These are phyloP conservation scores for Engystomops pustulosus DNA, from an alignment of 2,113 vertebrate genomes.

Conservation along the genomic window DNA sequence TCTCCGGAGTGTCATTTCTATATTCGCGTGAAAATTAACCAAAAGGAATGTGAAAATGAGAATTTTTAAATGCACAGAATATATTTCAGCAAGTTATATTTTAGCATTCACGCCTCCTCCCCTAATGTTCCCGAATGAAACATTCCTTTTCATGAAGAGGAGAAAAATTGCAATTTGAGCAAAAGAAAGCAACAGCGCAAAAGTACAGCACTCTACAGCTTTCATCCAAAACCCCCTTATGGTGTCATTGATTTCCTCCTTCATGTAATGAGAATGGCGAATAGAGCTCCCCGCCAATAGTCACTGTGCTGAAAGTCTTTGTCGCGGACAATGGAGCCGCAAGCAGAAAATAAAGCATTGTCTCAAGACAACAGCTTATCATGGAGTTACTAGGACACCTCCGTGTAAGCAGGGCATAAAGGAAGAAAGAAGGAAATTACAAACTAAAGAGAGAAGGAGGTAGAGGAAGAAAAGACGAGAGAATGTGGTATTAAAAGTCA, in stretches of 20 bases:
- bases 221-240: conserved; percentile 35
- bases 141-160: conserved; percentile 42
- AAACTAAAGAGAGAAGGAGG: conserved; percentile 33
- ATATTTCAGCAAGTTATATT: not conserved
- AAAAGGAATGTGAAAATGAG: not conserved
- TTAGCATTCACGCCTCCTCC: not conserved
- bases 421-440: conserved; percentile 28
- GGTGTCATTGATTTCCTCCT: conserved; percentile 41
- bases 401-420: conserved; percentile 7
- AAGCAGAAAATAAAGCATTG: conserved; percentile 45
- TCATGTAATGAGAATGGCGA: conserved; percentile 35
- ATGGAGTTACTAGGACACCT: conserved; percentile 30
- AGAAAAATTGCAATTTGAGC: conserved; percentile 43
- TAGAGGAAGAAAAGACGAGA: conserved; percentile 17
- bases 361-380: conserved; percentile 45
- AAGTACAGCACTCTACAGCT: conserved; percentile 28
- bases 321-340: conserved; percentile 35
- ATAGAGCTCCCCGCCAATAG: conserved; percentile 39
- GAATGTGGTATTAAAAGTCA: conserved; percentile 32
- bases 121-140: conserved; percentile 25
- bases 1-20: not conserved
- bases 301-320: conserved; percentile 38
- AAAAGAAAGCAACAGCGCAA: conserved; percentile 32
- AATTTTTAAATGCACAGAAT: not conserved
- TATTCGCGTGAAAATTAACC: not conserved